Evolutionary conservation across 2,113 vertebrate genomes (phyloP).

Genomic region (Danionella cerebrum): DNA sequence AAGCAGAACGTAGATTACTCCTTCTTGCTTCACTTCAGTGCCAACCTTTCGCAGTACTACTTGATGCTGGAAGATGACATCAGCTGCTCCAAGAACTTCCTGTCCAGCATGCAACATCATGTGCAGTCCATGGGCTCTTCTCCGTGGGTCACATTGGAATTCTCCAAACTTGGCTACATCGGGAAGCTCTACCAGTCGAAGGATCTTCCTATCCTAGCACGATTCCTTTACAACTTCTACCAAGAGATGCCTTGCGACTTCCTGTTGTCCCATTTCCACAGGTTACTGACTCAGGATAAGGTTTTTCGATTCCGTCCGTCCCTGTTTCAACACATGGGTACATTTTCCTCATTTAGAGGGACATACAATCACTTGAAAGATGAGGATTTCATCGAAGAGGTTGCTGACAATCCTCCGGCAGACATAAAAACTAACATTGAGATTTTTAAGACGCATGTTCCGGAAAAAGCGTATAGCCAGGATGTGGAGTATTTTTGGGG

Average conservation of each 20-base stretch:
- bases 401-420: conserved; percentile 64
- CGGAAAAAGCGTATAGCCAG: conserved; percentile 63
- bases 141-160: conserved; percentile 76
- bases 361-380: conserved; percentile 67
- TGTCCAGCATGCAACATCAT: conserved; percentile 57
- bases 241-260: conserved; percentile 79
- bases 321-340: conserved; percentile 72
- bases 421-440: conserved; percentile 63
- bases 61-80: conserved; percentile 78
- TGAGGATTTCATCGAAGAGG: conserved; percentile 50
- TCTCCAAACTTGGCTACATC: conserved; percentile 77
- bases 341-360: conserved; percentile 67
- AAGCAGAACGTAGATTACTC: conserved; percentile 79
- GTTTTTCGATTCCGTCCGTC: conserved; percentile 70
- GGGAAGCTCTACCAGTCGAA: conserved; percentile 76
- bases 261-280: conserved; percentile 71
- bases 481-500: conserved; percentile 65
- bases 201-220: conserved; percentile 66
- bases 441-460: conserved; percentile 29
- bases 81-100: conserved; percentile 59
- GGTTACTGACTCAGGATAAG: conserved; percentile 66
- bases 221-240: conserved; percentile 80
- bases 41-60: conserved; percentile 72
- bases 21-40: conserved; percentile 72
- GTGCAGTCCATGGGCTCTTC: conserved; percentile 43